Percentiles rank a stretch among this genome's conserved stretches.
phyloP scores from a whole-genome alignment of 2,797 vertebrate genomes.

The Bufotes viridis region DNA sequence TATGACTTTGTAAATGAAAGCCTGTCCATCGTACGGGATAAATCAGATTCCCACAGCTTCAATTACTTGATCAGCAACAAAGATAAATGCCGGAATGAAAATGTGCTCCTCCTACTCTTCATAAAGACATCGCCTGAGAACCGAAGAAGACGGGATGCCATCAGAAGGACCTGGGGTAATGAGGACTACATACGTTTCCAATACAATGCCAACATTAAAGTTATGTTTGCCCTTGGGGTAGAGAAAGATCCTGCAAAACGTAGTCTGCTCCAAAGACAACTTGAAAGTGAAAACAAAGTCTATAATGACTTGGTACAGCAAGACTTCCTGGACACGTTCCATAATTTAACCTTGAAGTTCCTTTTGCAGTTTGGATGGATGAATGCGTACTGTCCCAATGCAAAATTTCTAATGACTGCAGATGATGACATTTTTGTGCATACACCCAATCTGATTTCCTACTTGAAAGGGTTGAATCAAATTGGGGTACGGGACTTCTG shows the following conservation, averaged over 20 bases:
- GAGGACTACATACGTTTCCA: slow-evolving; percentile 75
- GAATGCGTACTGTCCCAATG: slow-evolving; percentile 84
- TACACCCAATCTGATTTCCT: slow-evolving; percentile 87
- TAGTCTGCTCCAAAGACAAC: slow-evolving; percentile 70
- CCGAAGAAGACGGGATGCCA: slow-evolving; percentile 77
- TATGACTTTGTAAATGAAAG: slow-evolving; percentile 87
- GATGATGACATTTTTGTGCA: slow-evolving; percentile 95
- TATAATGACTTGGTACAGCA: slow-evolving; percentile 88
- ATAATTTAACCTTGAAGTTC: slow-evolving; percentile 91
- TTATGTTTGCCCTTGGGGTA: slow-evolving; percentile 85
- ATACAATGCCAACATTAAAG: slow-evolving; percentile 80
- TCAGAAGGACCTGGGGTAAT: slow-evolving; percentile 92
- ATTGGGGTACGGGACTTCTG: slow-evolving; percentile 81
- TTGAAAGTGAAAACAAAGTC: slow-evolving; percentile 77
- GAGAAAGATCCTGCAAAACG: slow-evolving; percentile 64
- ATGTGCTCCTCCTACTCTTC: slow-evolving; percentile 87
- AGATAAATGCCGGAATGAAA: slow-evolving; percentile 78
- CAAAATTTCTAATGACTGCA: slow-evolving; percentile 90
- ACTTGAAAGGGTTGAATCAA: slow-evolving; percentile 78
- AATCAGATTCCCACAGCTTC: slow-evolving; percentile 70
- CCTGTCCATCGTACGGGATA: slow-evolving; percentile 74
- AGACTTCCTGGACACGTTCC: slow-evolving; percentile 90
- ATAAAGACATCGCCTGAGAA: slow-evolving; percentile 90
- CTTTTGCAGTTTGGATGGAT: slow-evolving; percentile 91
- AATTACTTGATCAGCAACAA: slow-evolving; percentile 87